Conservation (phyloP, 2,113 vertebrate genomes). For the Sylvilagus bachmani region DNA sequence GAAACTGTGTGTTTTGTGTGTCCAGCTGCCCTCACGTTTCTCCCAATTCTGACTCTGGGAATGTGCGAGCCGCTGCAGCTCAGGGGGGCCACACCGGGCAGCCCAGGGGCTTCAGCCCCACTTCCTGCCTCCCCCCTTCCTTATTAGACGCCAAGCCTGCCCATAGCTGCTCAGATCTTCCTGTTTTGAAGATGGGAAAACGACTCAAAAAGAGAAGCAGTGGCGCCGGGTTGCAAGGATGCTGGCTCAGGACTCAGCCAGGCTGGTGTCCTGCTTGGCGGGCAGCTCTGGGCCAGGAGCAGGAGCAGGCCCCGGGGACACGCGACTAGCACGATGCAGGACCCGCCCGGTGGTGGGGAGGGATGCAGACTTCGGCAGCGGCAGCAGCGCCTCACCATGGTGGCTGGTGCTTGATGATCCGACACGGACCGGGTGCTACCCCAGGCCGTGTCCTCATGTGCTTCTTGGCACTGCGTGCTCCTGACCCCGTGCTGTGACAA, state of each 20-base stretch:
- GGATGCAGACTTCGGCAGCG: no score
- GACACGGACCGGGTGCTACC: fast-evolving
- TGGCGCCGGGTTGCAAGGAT: not conserved
- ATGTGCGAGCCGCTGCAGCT: not conserved
- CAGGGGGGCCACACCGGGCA: not conserved
- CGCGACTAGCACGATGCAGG: not conserved
- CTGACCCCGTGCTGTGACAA: fast-evolving
- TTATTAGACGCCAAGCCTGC: not conserved
- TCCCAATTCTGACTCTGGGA: not conserved
- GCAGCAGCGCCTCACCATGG: not conserved
- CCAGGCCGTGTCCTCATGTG: not conserved
- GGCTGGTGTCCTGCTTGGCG: not conserved
- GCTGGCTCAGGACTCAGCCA: not conserved
- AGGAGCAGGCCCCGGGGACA: not conserved
- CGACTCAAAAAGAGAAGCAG: not conserved
- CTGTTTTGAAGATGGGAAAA: not conserved
- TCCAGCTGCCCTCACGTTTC: not conserved
- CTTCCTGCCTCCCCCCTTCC: not conserved
- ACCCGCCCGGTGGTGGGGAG: fast-evolving
- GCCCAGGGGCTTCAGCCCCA: not conserved
- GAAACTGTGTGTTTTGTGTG: no score
- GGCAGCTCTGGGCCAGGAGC: not conserved
- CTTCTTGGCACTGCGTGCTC: not conserved
- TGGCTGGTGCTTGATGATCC: not conserved
- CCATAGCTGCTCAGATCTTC: not conserved